Conservation (phyloP, 1,140 invertebrate species). For the Charaxes varanes region DNA sequence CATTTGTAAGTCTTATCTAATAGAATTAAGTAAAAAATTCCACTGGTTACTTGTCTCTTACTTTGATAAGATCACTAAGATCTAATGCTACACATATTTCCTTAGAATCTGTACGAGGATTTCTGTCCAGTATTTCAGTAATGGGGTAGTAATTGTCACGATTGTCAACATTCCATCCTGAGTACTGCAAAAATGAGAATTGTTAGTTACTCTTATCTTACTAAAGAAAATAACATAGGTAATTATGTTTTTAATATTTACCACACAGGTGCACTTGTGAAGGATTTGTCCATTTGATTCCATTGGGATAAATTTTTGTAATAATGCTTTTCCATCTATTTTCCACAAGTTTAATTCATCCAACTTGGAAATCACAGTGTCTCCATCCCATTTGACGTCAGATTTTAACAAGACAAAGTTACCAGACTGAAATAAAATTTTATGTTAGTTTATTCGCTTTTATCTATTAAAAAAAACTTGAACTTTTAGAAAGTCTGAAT, state of each 20-base stretch:
- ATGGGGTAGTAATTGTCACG: slow-evolving; percentile 79
- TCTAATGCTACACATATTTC: slow-evolving; percentile 73
- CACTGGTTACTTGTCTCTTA: slow-evolving; percentile 68
- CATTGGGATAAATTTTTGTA: slow-evolving; percentile 85
- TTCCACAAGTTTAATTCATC: slow-evolving; percentile 82
- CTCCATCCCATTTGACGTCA: slow-evolving; percentile 76
- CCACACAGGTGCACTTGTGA: slow-evolving; percentile 85
- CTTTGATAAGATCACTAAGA: slow-evolving; percentile 72
- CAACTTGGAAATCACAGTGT: slow-evolving; percentile 66
- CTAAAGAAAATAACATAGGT: slow-evolving; percentile 5
- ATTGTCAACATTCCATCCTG: slow-evolving; percentile 80
- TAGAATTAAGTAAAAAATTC: slow-evolving; percentile 55
- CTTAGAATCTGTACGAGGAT: slow-evolving; percentile 68
- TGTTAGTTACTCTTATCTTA: too few species aligned
- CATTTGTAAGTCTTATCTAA: slow-evolving; percentile 63
- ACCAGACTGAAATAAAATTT: slow-evolving; percentile 75
- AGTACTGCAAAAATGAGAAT: slow-evolving; percentile 71
- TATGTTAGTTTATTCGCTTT: too few species aligned
- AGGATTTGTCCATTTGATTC: slow-evolving; percentile 80
- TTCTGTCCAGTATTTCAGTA: slow-evolving; percentile 71
- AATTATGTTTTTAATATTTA: slow-evolving; percentile 54
- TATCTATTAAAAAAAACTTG: too few species aligned
- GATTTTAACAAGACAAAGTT: slow-evolving; percentile 81
- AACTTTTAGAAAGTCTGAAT: too few species aligned
- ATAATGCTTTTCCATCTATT: slow-evolving; percentile 85